Conservation (phyloP, 1,140 invertebrate genomes). For the Drosophila pachea region DNA sequence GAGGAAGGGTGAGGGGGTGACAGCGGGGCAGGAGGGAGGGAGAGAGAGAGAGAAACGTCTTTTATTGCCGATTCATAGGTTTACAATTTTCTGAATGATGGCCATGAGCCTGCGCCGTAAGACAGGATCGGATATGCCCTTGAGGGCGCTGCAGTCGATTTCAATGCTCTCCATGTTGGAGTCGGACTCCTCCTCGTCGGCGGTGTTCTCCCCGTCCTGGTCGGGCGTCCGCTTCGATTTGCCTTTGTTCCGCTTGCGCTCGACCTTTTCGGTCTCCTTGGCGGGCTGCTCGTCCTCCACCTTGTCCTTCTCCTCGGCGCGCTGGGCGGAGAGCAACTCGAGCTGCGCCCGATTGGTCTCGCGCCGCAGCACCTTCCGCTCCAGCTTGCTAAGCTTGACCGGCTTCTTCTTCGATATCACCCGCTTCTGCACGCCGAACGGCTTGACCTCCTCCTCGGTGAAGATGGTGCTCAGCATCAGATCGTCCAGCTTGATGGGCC, state of each 20-base stretch:
- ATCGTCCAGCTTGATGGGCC: background rate
- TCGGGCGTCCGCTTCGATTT: background rate
- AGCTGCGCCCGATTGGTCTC: background rate
- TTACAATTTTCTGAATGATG: conserved; percentile 13
- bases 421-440: background rate
- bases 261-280: background rate
- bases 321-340: background rate
- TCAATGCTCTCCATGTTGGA: background rate
- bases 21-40: too few relatives aligned
- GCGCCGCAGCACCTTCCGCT: conserved; percentile 22
- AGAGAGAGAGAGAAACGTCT: too few relatives aligned
- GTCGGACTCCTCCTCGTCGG: background rate
- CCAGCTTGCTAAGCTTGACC: conserved; percentile 9
- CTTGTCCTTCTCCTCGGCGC: background rate
- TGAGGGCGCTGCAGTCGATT: background rate
- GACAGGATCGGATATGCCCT: background rate
- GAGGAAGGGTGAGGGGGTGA: too few relatives aligned
- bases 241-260: background rate
- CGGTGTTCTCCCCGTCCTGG: background rate
- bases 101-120: background rate
- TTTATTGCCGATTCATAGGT: conserved; percentile 6
- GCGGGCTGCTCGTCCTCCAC: background rate
- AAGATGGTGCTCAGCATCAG: background rate
- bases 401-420: background rate
- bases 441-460: background rate